Base-by-base conservation (phyloP, 2,797 vertebrate genomes). In the Clangula hyemalis region DNA sequence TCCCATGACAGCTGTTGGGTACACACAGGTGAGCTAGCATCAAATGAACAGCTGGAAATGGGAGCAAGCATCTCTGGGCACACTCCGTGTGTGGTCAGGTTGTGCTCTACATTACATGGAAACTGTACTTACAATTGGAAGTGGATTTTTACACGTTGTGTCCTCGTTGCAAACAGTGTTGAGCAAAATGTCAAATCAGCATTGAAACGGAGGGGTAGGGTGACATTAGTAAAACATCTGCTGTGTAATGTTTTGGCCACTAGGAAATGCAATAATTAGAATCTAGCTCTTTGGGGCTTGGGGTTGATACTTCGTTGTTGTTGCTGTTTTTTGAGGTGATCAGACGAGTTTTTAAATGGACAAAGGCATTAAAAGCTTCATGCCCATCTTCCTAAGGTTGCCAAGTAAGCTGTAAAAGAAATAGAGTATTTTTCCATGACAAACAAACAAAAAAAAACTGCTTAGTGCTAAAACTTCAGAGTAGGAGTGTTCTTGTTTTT, bases 71-170 rank as follows among this genome's bases (percentile, higher is more conserved):
- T 64, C 49, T 77, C 61, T n/a, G 69, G 72, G 69, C 38, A 61
- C 30, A 19, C 74, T 71, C 0, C 6, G 39, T 2, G 0, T 10
- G 8, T 27, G 3, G 32, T 74, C 56, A n/a, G 20, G 24, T 45
- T 13, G 3, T 60, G 27, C 17, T 41, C 49, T 81, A 38, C 3
- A 1, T 19, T 38, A 20, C 6, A 6, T 28, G 36, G 73, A 75
- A 93, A 36, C 21, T 39, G 9, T 38, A 8, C 39, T 68, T 79
- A 38, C 3, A 51, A 41, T 34, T 56, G 22, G 25, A 71, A 76
- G 21, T 36, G 24, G 64, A 57, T 22, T 28, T 85, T 49, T 77
- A 3, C 25, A 28, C 30, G 16, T 51, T 77, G 62, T 38, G 41
- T 69, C 78, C 77, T 80, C 22, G 13, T 2, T 28, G 43, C 4